Evolutionary conservation across 2,797 vertebrate genomes (phyloP).

Genomic region (Macropodus opercularis): DNA sequence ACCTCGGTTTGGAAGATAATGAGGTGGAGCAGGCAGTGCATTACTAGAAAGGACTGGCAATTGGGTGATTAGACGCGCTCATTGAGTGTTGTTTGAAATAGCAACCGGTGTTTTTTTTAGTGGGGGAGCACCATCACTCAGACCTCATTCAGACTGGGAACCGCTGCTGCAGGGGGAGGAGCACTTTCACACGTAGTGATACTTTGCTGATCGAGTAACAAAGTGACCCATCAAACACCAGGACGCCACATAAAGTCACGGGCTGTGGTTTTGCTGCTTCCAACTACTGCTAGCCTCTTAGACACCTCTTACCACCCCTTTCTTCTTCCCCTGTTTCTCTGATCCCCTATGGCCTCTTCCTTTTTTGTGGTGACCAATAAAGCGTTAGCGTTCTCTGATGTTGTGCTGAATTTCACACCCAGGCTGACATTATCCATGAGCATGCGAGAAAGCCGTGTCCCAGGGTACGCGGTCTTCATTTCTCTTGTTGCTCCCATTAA

Average conservation of each 20-base stretch:
- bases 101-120: constrained; percentile 73
- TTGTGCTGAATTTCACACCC: constrained; percentile 76
- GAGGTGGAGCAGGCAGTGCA: constrained; percentile 62
- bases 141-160: constrained; percentile 65
- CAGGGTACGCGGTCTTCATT: constrained; percentile 40
- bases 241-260: constrained; percentile 77
- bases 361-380: constrained; percentile 64
- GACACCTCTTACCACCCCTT: constrained; percentile 18
- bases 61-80: constrained; percentile 77
- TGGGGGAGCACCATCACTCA: constrained; percentile 63
- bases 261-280: constrained; percentile 66
- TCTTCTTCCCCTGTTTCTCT: constrained; percentile 17
- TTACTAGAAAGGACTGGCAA: constrained; percentile 58
- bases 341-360: constrained; percentile 21
- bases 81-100: constrained; percentile 80
- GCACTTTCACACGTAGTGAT: constrained; percentile 76
- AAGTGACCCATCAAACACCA: constrained; percentile 80
- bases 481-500: constrained; percentile 52
- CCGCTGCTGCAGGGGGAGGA: constrained; percentile 56
- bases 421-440: constrained; percentile 46
- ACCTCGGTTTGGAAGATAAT: constrained; percentile 58
- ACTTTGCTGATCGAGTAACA: constrained; percentile 83
- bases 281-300: constrained; percentile 20
- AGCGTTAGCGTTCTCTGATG: constrained; percentile 59
- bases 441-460: constrained; percentile 52